Base-by-base conservation (phyloP, 2,888 invertebrate genomes). In the Diplazon laetatorius region DNA sequence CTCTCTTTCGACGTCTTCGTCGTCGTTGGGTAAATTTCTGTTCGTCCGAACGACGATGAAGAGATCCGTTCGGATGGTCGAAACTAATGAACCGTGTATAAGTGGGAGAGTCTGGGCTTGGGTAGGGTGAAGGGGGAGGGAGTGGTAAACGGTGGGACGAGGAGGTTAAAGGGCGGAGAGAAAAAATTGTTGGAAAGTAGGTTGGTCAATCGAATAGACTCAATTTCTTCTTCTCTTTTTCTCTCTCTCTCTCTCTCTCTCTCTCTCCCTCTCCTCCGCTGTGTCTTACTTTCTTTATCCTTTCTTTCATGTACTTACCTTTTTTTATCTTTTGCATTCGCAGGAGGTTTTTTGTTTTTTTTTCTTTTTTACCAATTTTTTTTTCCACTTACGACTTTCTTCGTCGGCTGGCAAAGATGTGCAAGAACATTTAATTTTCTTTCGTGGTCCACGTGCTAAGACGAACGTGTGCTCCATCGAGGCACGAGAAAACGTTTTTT, bases 361-460 rank as follows among this genome's bases (percentile, higher is more conserved):
- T n/a, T n/a, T n/a, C n/a, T n/a, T n/a, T n/a, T n/a, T n/a, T n/a
- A n/a, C n/a, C n/a, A n/a, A n/a, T n/a, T n/a, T n/a, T 12, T 20
- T 52, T 30, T 52, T 30, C 52, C 14, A 52, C 52, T 39, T 3
- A 14, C 46, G 44, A 57, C 57, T 72, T 30, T 16, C 57, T 30
- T n/a, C 48, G 35, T 37, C 42, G 14, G 22, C 12, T 30, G 60
- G 62, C 14, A n/a, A n/a, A n/a, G n/a, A n/a, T 39, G 63, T 30
- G 39, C 59, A 37, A 59, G 48, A 55, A 77, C 68, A 77, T 77
- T 77, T 69, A 63, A 77, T 73, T 73, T 77, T 77, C 72, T 39
- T 57, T 57, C 57, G 16, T 39, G 68, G 46, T 73, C 55, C 55
- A 50, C 62, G 63, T 39, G 20, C 59, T 39, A 6, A 5, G 39